phyloP scores from a whole-genome alignment of 2,797 vertebrate genomes.

The Caiman crocodilus region DNA sequence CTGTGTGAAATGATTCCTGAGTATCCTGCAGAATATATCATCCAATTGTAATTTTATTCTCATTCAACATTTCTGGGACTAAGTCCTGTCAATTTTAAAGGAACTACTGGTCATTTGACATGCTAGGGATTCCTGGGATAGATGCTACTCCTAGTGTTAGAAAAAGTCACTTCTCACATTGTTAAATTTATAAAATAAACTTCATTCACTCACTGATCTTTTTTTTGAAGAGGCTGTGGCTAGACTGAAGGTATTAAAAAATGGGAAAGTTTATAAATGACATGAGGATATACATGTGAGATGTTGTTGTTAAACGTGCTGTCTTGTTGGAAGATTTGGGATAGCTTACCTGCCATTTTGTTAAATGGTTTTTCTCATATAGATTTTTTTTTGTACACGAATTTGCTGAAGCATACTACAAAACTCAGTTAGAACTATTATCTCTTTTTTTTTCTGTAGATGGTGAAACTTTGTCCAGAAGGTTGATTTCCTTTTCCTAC shows the following conservation, averaged over 20 bases:
- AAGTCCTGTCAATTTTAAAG: neutral
- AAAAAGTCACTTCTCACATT: neutral
- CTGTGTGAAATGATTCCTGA: neutral
- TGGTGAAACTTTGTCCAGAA: neutral
- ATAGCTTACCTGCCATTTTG: neutral
- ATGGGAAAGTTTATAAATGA: neutral
- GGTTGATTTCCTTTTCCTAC: neutral
- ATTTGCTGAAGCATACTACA: neutral
- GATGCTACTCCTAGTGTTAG: neutral
- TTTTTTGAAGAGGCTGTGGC: neutral
- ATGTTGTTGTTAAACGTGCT: neutral
- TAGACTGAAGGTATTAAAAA: neutral
- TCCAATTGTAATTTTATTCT: neutral
- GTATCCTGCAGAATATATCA: neutral
- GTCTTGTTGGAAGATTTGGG: neutral
- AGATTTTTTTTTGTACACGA: neutral
- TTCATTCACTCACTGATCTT: neutral
- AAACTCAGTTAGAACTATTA: neutral
- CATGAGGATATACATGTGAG: neutral
- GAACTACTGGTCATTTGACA: neutral
- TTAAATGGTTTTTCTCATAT: neutral
- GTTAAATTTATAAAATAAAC: neutral
- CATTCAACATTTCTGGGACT: neutral
- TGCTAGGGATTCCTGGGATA: neutral
- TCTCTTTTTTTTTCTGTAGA: neutral